A percentile compares a stretch with the other conserved stretches of the same genome.
phyloP scores from a whole-genome alignment of 2,888 invertebrate species.

The Pinctada fucata region DNA sequence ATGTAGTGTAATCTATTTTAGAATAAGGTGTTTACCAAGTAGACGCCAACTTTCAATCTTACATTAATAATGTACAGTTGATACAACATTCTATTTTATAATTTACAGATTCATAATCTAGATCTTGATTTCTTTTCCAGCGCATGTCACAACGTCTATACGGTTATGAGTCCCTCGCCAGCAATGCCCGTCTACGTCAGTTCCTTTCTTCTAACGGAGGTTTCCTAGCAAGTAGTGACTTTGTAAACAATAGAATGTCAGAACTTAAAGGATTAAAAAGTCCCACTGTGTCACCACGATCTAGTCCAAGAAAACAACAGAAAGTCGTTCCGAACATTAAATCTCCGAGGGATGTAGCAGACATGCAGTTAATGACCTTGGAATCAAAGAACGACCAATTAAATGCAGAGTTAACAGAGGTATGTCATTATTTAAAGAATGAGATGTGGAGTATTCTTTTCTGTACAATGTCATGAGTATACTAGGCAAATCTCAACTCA shows the following conservation, averaged over 20 bases:
- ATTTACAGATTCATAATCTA: too few relatives aligned
- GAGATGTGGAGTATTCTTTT: not conserved
- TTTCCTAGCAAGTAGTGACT: slow-evolving; percentile 63
- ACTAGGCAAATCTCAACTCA: not conserved
- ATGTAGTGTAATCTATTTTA: too few relatives aligned
- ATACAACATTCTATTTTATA: too few relatives aligned
- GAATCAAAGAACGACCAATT: slow-evolving; percentile 62
- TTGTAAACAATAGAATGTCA: slow-evolving; percentile 65
- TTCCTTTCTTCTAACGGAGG: slow-evolving; percentile 69
- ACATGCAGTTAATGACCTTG: slow-evolving; percentile 64
- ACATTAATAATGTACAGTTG: too few relatives aligned
- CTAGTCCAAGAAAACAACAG: slow-evolving; percentile 51
- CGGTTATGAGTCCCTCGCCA: slow-evolving; percentile 64
- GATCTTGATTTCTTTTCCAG: slow-evolving; percentile 53
- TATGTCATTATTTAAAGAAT: slow-evolving; percentile 26
- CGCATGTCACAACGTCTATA: slow-evolving; percentile 59
- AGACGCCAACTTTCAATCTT: too few relatives aligned
- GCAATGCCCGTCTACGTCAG: slow-evolving; percentile 67
- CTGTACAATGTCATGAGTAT: not conserved
- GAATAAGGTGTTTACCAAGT: too few relatives aligned
- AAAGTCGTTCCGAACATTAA: slow-evolving; percentile 45
- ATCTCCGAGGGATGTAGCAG: slow-evolving; percentile 59
- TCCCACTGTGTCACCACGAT: slow-evolving; percentile 40
- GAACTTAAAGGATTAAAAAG: slow-evolving; percentile 66
- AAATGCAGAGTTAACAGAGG: slow-evolving; percentile 65